A percentile compares a stretch with the other conserved stretches of the same genome.
phyloP scores from a whole-genome alignment of 2,113 vertebrate species.

The Eulemur rufifrons region DNA sequence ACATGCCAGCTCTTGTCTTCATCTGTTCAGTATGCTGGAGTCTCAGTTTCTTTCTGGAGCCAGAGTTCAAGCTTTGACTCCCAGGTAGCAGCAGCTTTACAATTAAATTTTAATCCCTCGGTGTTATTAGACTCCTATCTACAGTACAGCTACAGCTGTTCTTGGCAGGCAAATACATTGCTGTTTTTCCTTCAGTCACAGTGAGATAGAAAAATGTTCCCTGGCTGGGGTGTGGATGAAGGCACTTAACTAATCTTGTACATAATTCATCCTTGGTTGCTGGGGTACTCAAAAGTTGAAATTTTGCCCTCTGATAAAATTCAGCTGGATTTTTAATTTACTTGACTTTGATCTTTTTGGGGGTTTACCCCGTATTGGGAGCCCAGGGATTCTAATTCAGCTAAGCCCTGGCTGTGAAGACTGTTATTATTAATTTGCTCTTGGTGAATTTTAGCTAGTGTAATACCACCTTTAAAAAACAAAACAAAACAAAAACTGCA shows the following conservation, averaged over 20 bases:
- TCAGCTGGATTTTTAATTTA: conserved; percentile 78
- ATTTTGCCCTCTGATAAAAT: conserved; percentile 75
- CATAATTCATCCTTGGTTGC: conserved; percentile 77
- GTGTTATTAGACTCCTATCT: conserved; percentile 43
- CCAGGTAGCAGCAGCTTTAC: conserved; percentile 65
- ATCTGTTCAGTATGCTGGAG: conserved; percentile 10
- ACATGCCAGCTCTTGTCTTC: conserved; percentile 42
- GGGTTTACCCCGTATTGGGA: conserved; percentile 57
- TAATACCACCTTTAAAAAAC: conserved; percentile 47
- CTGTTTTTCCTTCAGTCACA: conserved; percentile 61
- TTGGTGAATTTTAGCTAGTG: conserved; percentile 67
- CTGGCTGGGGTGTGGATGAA: conserved; percentile 70
- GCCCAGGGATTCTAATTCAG: conserved; percentile 73
- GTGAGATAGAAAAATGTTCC: conserved; percentile 72
- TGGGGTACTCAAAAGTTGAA: conserved; percentile 73
- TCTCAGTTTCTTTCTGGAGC: conserved; percentile 52
- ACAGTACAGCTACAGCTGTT: conserved; percentile 66
- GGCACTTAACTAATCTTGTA: conserved; percentile 77
- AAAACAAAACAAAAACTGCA: neutral
- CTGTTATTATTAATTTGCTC: conserved; percentile 73
- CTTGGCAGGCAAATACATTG: conserved; percentile 71
- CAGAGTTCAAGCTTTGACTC: conserved; percentile 53
- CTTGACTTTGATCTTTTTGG: conserved; percentile 75
- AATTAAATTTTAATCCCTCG: conserved; percentile 65
- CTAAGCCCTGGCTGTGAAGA: conserved; percentile 71